phyloP scores from a whole-genome alignment of 2,797 vertebrate genomes.

The Muscicapa comitata region DNA sequence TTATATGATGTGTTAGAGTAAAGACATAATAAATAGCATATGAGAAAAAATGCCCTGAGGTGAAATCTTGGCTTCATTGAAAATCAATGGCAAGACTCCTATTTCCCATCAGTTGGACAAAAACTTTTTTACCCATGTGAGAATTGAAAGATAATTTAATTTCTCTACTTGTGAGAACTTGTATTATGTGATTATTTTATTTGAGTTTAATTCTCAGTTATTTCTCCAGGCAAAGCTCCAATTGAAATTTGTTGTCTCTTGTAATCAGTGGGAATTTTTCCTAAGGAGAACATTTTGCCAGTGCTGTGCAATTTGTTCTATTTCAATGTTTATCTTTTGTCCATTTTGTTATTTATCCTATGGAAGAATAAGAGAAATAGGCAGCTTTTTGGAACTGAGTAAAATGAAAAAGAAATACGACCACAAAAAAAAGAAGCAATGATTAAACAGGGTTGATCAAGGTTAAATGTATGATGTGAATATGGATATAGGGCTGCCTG shows the following conservation, averaged over 20 bases:
- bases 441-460: neutral
- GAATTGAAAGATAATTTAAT: neutral
- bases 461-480: neutral
- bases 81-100: neutral
- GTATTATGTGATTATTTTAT: constrained; percentile 14
- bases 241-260: constrained; percentile 15
- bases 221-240: constrained; percentile 29
- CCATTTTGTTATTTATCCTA: neutral
- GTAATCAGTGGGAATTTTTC: constrained; percentile 30
- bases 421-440: neutral
- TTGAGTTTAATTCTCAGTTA: constrained; percentile 30
- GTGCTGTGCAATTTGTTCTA: neutral
- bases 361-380: neutral
- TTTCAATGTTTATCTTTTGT: neutral
- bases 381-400: neutral
- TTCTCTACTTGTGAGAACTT: neutral
- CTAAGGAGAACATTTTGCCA: constrained; percentile 17
- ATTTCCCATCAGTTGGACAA: neutral
- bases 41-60: neutral
- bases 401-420: neutral
- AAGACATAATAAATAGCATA: neutral
- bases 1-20: neutral
- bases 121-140: neutral
- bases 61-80: neutral
- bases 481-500: neutral